These are phyloP conservation scores for Zeus faber DNA, from an alignment of 2,113 vertebrate genomes.

Conservation along the genomic window DNA sequence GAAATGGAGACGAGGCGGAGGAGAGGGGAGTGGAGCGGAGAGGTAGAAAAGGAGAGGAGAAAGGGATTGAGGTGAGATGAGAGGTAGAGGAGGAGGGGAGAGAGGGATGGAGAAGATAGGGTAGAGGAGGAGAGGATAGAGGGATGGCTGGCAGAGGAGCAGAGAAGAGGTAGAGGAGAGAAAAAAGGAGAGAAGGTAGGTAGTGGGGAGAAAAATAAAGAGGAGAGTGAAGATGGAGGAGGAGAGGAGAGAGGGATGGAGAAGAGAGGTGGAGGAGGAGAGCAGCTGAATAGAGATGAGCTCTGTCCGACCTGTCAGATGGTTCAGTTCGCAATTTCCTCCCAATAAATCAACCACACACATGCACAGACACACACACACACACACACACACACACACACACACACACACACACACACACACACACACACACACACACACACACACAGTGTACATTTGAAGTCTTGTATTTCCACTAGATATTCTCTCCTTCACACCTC, in stretches of 20 bases:
- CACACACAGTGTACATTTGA: constrained; percentile 16
- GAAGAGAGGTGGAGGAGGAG: constrained; percentile 21
- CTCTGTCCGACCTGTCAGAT: constrained; percentile 61
- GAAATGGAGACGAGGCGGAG: not conserved
- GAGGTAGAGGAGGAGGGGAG: not conserved
- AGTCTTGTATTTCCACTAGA: constrained; percentile 57
- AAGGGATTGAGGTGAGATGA: no score
- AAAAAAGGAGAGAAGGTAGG: not conserved
- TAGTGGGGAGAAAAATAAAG: no score
- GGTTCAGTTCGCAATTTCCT: constrained; percentile 74
- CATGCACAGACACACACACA: constrained; percentile 33
- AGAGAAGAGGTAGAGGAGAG: not conserved
- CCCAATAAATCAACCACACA: constrained; percentile 71
- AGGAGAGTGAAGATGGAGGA: not conserved
- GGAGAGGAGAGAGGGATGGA: constrained; percentile 2
- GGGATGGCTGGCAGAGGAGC: not conserved
- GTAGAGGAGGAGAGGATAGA: no score
- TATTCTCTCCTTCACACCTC: constrained; percentile 41
- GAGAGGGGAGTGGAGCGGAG: not conserved
- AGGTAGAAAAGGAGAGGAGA: not conserved
- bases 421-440: constrained; percentile 24
- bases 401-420: constrained; percentile 27
- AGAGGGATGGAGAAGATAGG: not conserved
- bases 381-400: constrained; percentile 27
- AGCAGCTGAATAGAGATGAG: constrained; percentile 67